These are phyloP conservation scores for Tadarida brasiliensis DNA, from an alignment of 2,797 vertebrate species.

Conservation along the genomic window DNA sequence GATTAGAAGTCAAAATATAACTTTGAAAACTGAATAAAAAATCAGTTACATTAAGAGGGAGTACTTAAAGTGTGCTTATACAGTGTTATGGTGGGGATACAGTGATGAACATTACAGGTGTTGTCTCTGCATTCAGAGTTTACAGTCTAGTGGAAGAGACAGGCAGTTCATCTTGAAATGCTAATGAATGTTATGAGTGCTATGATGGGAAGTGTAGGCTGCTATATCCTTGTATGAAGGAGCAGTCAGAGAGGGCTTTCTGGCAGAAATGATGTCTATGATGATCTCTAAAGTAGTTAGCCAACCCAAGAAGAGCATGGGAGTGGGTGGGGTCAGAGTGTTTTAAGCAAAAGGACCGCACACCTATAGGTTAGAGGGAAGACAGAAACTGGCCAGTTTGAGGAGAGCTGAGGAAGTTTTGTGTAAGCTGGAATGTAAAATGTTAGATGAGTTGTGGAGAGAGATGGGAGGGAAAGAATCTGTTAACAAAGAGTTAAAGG, in stretches of 20 bases:
- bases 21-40: slow-evolving; percentile 32
- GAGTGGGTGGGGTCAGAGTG: background rate
- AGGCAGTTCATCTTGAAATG: background rate
- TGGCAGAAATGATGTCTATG: background rate
- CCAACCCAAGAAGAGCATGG: background rate
- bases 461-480: background rate
- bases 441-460: background rate
- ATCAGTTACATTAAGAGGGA: background rate
- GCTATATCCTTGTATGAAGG: background rate
- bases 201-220: background rate
- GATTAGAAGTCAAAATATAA: slow-evolving; percentile 36
- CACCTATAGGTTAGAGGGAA: background rate
- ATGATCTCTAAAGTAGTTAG: background rate
- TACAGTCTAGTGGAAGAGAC: background rate
- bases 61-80: background rate
- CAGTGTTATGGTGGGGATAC: background rate
- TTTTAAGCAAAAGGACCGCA: background rate
- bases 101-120: background rate
- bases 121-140: background rate
- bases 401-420: background rate
- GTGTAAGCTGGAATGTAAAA: background rate
- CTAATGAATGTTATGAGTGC: background rate
- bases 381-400: background rate
- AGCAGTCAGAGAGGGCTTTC: background rate
- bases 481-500: background rate